Evolutionary conservation across 2,113 vertebrate genomes (phyloP).

Genomic region (Albula glossodonta): DNA sequence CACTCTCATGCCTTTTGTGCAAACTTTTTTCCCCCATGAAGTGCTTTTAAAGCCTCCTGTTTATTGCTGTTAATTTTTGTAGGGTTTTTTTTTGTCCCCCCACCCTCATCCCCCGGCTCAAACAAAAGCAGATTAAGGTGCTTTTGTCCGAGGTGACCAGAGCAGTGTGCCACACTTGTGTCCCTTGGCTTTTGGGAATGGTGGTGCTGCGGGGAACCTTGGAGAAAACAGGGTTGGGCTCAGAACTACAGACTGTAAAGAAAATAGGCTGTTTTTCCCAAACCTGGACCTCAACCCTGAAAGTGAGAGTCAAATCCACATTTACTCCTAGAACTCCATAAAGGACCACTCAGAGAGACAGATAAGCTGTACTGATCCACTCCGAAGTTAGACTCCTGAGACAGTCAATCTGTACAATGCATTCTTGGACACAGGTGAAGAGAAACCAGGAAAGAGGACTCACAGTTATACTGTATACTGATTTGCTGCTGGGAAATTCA

Average conservation of each 20-base stretch:
- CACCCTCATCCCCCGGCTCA: background rate
- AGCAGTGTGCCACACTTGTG: background rate
- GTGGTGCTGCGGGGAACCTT: background rate
- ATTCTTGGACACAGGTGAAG: background rate
- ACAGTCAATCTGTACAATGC: no score
- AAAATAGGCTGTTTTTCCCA: background rate
- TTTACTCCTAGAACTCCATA: background rate
- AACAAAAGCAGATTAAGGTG: background rate
- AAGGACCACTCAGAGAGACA: background rate
- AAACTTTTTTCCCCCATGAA: slow-evolving; percentile 37
- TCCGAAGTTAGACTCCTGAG: no score
- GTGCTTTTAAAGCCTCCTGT: slow-evolving; percentile 18
- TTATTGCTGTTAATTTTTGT: slow-evolving; percentile 26
- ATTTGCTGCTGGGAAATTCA: no score
- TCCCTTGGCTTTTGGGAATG: background rate
- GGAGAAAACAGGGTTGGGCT: background rate
- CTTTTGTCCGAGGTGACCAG: slow-evolving; percentile 6
- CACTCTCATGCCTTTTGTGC: slow-evolving; percentile 45
- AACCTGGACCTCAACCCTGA: background rate
- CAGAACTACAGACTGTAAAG: background rate
- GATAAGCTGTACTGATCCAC: background rate
- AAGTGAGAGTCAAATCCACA: background rate
- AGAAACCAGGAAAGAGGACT: background rate
- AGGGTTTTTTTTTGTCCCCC: background rate
- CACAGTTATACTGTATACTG: no score